These are phyloP conservation scores for Trachymyrmex cornetzi DNA, from an alignment of 1,140 invertebrate genomes.

Conservation along the genomic window DNA sequence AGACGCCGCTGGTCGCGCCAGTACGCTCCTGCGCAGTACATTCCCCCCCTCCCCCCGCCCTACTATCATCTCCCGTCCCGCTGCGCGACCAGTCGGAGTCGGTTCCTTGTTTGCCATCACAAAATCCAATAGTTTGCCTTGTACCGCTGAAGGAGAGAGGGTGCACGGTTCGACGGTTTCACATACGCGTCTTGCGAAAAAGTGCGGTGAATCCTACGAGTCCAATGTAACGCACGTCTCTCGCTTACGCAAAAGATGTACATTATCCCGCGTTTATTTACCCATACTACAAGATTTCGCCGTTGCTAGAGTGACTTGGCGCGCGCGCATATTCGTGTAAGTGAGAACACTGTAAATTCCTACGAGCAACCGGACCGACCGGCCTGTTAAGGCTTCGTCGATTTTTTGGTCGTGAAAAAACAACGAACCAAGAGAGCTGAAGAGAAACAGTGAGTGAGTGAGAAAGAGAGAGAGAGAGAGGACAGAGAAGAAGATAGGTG, in stretches of 20 bases:
- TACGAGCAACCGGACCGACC: slow-evolving; percentile 76
- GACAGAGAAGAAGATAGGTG: not conserved
- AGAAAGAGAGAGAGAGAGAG: not conserved
- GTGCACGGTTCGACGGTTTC: slow-evolving; percentile 75
- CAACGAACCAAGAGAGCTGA: slow-evolving; percentile 27
- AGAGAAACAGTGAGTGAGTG: slow-evolving; percentile 1
- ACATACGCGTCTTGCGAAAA: slow-evolving; percentile 72
- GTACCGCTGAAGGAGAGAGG: slow-evolving; percentile 82
- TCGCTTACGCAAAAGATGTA: slow-evolving; percentile 72
- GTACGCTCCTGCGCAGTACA: slow-evolving; percentile 75
- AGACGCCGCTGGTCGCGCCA: slow-evolving; percentile 73
- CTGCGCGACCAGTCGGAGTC: slow-evolving; percentile 85
- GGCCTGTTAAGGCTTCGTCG: slow-evolving; percentile 76
- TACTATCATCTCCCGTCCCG: slow-evolving; percentile 77
- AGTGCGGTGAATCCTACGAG: slow-evolving; percentile 70
- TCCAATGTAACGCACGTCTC: not conserved
- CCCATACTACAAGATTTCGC: slow-evolving; percentile 74
- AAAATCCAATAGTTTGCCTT: slow-evolving; percentile 87
- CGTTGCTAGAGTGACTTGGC: slow-evolving; percentile 54
- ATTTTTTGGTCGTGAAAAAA: slow-evolving; percentile 76
- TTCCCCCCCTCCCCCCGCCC: slow-evolving; percentile 75
- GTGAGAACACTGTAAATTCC: slow-evolving; percentile 76
- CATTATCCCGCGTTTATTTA: slow-evolving; percentile 72
- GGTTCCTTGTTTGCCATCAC: slow-evolving; percentile 87
- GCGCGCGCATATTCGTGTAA: slow-evolving; percentile 42